Percentiles rank a stretch among this genome's conserved stretches.
Evolutionary conservation across 2,113 vertebrate species (phyloP).

Genomic region (Paedocypris sp.): DNA sequence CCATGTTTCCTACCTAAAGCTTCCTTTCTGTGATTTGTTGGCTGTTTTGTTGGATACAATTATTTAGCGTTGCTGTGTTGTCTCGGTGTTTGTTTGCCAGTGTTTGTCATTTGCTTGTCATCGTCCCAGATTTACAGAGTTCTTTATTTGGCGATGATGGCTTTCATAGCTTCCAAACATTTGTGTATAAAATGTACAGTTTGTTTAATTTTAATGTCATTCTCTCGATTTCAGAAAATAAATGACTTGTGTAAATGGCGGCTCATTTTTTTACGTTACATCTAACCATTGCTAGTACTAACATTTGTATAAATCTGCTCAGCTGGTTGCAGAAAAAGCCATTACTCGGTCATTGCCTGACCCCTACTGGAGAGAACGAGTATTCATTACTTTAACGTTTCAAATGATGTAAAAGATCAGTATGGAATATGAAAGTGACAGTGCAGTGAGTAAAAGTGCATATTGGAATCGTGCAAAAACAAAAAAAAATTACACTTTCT

Average conservation of each 20-base stretch:
- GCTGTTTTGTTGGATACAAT: conserved; percentile 46
- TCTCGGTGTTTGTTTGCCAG: conserved; percentile 43
- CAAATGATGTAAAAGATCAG: too few species aligned
- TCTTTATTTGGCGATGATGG: conserved; percentile 12
- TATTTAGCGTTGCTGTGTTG: conserved; percentile 61
- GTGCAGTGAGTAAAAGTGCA: too few species aligned
- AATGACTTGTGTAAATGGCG: conserved; percentile 42
- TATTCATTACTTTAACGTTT: neutral
- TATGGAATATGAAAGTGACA: too few species aligned
- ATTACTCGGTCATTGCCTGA: too few species aligned
- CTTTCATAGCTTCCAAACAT: conserved; percentile 2
- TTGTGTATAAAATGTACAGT: conserved; percentile 73
- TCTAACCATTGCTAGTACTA: too few species aligned
- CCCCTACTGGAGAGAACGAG: conserved; percentile 43
- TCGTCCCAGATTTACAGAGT: conserved; percentile 17
- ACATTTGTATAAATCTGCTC: too few species aligned
- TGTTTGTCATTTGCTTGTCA: conserved; percentile 29
- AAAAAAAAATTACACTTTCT: too few species aligned
- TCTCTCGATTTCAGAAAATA: conserved; percentile 55
- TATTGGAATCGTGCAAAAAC: too few species aligned
- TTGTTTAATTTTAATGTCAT: conserved; percentile 63
- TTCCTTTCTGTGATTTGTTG: conserved; percentile 23
- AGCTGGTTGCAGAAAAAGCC: too few species aligned
- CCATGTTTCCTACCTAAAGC: conserved; percentile 2
- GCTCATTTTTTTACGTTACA: neutral